These are phyloP conservation scores for Pempheris klunzingeri DNA, from an alignment of 2,797 vertebrate species.

Conservation along the genomic window DNA sequence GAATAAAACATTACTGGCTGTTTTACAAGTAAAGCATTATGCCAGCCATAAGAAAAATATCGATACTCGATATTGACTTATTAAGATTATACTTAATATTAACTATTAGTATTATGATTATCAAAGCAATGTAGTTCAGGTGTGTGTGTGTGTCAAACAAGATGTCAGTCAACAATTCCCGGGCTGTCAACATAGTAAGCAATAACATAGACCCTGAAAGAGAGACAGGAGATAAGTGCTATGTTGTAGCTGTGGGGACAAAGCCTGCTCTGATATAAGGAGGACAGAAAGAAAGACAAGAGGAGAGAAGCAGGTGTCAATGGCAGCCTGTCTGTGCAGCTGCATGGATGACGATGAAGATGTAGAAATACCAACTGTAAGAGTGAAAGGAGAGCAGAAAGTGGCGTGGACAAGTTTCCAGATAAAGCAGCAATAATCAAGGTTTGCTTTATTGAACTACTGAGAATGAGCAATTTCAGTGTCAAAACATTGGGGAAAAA, in stretches of 20 bases:
- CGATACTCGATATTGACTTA: too few species aligned
- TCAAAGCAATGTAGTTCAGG: neutral
- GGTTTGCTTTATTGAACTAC: neutral
- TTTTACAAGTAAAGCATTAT: neutral
- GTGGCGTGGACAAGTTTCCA: neutral
- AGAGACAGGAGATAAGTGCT: slow-evolving; percentile 18
- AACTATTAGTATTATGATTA: too few species aligned
- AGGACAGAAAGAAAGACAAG: slow-evolving; percentile 2
- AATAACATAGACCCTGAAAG: slow-evolving; percentile 21
- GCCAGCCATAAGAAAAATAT: neutral
- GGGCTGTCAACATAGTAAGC: slow-evolving; percentile 37
- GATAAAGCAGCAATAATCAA: neutral
- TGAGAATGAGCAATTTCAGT: neutral
- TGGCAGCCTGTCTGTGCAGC: slow-evolving; percentile 6
- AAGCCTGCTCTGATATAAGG: neutral
- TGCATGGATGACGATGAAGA: neutral
- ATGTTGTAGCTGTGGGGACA: slow-evolving; percentile 32
- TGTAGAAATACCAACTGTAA: neutral
- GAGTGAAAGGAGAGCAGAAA: neutral
- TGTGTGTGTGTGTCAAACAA: too few species aligned
- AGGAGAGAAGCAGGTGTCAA: slow-evolving; percentile 3
- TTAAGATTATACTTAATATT: too few species aligned
- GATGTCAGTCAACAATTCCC: slow-evolving; percentile 31
- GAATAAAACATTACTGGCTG: too few species aligned
- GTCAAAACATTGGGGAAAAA: slow-evolving; percentile 10